Evolutionary conservation across 1,140 invertebrate genomes (phyloP).

Genomic region (Nymphalis io): DNA sequence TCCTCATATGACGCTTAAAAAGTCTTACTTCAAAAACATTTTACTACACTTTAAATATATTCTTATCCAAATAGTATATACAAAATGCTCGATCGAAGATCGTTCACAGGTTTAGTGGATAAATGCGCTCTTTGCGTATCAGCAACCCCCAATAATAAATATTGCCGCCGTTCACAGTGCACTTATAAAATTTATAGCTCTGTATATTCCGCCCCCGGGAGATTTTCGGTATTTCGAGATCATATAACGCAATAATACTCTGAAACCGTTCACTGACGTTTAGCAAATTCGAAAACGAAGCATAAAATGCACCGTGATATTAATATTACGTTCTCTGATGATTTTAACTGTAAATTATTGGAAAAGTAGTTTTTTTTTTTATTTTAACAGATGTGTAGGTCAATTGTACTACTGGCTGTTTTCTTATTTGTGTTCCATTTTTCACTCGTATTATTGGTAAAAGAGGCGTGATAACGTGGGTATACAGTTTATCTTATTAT

Average conservation of each 20-base stretch:
- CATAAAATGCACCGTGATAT: not conserved
- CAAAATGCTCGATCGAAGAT: not conserved
- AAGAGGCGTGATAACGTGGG: too few species aligned
- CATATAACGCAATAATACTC: slow-evolving; percentile 10
- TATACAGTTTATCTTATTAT: too few species aligned
- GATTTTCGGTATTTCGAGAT: slow-evolving; percentile 12
- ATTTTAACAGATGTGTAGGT: too few species aligned
- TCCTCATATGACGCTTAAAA: too few species aligned
- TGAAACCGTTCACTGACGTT: not conserved
- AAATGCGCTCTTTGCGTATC: not conserved
- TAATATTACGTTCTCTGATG: not conserved
- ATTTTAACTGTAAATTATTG: not conserved
- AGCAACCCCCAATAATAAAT: slow-evolving; percentile 8
- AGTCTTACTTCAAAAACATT: too few species aligned
- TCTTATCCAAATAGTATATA: too few species aligned
- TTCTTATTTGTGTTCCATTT: too few species aligned
- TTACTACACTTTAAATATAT: too few species aligned
- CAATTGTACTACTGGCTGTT: too few species aligned
- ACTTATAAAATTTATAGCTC: slow-evolving; percentile 22
- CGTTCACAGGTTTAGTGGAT: not conserved
- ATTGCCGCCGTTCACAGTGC: slow-evolving; percentile 4
- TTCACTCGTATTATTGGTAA: too few species aligned
- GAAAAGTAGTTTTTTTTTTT: too few species aligned
- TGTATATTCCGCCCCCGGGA: slow-evolving; percentile 9
- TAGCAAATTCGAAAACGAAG: not conserved